Conservation (phyloP, 1,140 invertebrate genomes). For the Cotesia chilonis region DNA sequence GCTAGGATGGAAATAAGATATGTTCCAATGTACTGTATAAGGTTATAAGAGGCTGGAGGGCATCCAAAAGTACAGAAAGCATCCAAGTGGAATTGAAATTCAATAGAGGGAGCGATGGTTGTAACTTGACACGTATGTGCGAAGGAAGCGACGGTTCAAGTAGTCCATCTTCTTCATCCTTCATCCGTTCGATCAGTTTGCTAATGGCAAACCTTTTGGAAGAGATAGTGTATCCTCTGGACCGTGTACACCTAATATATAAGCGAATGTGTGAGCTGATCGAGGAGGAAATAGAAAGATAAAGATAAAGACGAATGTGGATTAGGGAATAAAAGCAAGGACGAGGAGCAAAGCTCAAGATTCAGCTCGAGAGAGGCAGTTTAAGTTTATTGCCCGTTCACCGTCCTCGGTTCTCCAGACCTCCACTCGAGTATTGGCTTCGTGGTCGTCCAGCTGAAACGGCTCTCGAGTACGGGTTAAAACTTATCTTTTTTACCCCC, state of each 20-base stretch:
- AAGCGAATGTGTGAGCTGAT: background rate
- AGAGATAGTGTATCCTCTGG: conserved; percentile 13
- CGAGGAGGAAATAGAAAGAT: conserved; percentile 4
- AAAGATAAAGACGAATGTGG: conserved; percentile 33
- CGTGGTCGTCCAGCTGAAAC: conserved; percentile 48
- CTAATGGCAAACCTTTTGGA: conserved; percentile 16
- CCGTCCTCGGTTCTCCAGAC: conserved; percentile 26
- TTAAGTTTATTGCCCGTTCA: conserved; percentile 49
- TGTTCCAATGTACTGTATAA: background rate
- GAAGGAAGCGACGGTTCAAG: conserved; percentile 11
- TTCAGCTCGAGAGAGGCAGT: conserved; percentile 11
- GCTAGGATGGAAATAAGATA: conserved; percentile 6
- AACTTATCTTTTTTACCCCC: conserved; percentile 2
- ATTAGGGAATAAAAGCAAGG: conserved; percentile 28
- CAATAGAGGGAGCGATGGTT: conserved; percentile 42
- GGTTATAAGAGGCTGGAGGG: background rate
- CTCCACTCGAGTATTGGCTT: conserved; percentile 46
- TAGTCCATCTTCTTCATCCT: conserved; percentile 4
- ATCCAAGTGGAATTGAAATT: conserved; percentile 52
- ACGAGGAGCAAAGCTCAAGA: background rate
- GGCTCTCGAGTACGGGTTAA: conserved; percentile 32
- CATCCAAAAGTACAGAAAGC: conserved; percentile 4
- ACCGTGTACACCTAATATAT: no score
- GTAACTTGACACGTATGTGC: conserved; percentile 37
- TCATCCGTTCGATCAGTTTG: conserved; percentile 13